These are phyloP conservation scores for Premnoplex brunnescens DNA, from an alignment of 2,797 vertebrate genomes.

Conservation along the genomic window DNA sequence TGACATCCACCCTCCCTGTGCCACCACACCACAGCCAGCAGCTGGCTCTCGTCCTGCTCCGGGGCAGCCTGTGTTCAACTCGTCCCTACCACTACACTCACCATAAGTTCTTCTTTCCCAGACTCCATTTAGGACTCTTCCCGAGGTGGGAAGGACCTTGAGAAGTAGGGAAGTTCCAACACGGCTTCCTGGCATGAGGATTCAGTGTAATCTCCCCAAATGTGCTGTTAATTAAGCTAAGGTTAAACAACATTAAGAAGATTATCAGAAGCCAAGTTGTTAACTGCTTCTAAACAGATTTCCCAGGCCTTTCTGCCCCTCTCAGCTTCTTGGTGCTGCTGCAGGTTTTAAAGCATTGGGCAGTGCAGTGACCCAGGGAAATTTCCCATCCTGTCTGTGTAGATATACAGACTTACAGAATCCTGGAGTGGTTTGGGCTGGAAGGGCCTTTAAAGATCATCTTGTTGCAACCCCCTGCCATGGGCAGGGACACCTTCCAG, in stretches of 20 bases:
- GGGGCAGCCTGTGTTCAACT: not conserved
- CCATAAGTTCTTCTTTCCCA: not conserved
- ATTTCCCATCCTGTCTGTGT: not conserved
- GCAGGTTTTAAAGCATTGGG: not conserved
- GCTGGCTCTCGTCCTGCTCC: not conserved
- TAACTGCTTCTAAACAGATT: not conserved
- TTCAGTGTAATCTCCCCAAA: constrained; percentile 45
- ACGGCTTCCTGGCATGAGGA: not conserved
- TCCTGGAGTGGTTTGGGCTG: not conserved
- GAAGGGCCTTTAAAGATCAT: not conserved
- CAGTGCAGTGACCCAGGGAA: not conserved
- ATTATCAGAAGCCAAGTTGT: constrained; percentile 9
- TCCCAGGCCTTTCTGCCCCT: not conserved
- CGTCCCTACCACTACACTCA: not conserved
- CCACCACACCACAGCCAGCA: not conserved
- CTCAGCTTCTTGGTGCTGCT: not conserved
- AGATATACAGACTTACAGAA: not conserved
- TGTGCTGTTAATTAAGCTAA: constrained; percentile 18
- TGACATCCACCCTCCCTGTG: not conserved
- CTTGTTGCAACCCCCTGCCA: not conserved
- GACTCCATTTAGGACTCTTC: not conserved
- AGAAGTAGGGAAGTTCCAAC: not conserved
- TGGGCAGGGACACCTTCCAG: not conserved
- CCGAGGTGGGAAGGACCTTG: not conserved
- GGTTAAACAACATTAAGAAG: constrained; percentile 45